These are phyloP conservation scores for Anarhynchus alexandrinus DNA, from an alignment of 2,113 vertebrate genomes.

Conservation along the genomic window DNA sequence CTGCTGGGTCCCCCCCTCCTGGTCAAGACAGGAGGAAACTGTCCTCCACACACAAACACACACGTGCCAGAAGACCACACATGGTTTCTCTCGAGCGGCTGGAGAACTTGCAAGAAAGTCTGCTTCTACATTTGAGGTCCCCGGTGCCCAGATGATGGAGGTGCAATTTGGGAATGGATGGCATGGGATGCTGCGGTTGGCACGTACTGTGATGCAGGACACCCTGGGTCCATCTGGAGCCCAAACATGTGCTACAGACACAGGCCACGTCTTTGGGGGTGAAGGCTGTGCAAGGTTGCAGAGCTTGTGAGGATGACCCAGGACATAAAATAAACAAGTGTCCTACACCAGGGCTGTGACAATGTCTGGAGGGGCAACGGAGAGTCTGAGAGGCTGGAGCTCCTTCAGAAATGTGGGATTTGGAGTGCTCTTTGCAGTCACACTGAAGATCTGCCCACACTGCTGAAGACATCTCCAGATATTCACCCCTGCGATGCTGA, in stretches of 20 bases:
- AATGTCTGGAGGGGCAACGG: not conserved
- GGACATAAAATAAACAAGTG: not conserved
- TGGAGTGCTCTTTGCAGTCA: not conserved
- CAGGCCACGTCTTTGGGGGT: no score
- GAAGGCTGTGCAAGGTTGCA: not conserved
- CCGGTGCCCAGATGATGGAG: not conserved
- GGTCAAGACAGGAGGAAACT: not conserved
- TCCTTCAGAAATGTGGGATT: not conserved
- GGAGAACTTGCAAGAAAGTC: not conserved
- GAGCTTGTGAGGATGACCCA: not conserved
- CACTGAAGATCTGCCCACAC: not conserved
- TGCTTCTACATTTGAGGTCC: not conserved
- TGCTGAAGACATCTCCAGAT: not conserved
- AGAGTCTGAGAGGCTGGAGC: not conserved
- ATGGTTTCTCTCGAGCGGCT: fast-evolving
- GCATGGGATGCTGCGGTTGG: not conserved
- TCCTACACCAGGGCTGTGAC: not conserved
- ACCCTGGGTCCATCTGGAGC: not conserved
- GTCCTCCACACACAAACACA: not conserved
- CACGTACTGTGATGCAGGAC: not conserved
- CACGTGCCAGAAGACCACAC: not conserved
- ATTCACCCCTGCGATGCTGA: not conserved
- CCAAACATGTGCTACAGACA: not conserved
- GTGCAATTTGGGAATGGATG: not conserved
- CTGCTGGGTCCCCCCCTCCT: no score